These are phyloP conservation scores for Pipistrellus kuhlii DNA, from an alignment of 2,797 vertebrate genomes.

Conservation along the genomic window DNA sequence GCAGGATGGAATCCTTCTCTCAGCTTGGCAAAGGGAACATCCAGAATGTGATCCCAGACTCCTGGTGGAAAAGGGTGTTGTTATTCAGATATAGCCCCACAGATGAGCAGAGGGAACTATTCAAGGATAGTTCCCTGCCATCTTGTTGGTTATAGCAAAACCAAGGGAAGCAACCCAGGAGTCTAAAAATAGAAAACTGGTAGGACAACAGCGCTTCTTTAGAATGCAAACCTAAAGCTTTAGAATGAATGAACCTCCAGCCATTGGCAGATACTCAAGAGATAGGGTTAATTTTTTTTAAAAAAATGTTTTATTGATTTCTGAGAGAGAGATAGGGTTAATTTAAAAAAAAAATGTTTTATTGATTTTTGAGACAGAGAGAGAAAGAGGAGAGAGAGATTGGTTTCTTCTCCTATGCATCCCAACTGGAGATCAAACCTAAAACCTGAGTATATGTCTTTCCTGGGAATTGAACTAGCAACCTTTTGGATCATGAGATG, in stretches of 20 bases:
- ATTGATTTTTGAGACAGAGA: too few species aligned
- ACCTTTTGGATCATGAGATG: not conserved
- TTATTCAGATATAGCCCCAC: not conserved
- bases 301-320: too few species aligned
- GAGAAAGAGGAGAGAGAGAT: not conserved
- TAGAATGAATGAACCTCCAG: not conserved
- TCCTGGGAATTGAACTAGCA: not conserved
- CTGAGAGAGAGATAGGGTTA: too few species aligned
- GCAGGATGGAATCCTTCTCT: not conserved
- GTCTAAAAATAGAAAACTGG: conserved; percentile 48
- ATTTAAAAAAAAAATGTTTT: too few species aligned
- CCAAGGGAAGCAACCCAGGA: not conserved
- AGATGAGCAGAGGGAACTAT: not conserved
- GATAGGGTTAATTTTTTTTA: not conserved
- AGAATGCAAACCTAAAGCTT: not conserved
- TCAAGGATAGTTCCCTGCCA: not conserved
- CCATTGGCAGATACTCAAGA: not conserved
- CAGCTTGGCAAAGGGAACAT: not conserved
- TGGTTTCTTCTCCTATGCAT: not conserved
- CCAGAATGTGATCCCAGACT: conserved; percentile 3
- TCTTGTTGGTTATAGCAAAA: not conserved
- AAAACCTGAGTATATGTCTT: not conserved
- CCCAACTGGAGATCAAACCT: not conserved
- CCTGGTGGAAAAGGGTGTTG: not conserved
- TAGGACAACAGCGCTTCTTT: not conserved